Conservation (phyloP, 1,140 invertebrate species). For the Nylanderia fulva region DNA sequence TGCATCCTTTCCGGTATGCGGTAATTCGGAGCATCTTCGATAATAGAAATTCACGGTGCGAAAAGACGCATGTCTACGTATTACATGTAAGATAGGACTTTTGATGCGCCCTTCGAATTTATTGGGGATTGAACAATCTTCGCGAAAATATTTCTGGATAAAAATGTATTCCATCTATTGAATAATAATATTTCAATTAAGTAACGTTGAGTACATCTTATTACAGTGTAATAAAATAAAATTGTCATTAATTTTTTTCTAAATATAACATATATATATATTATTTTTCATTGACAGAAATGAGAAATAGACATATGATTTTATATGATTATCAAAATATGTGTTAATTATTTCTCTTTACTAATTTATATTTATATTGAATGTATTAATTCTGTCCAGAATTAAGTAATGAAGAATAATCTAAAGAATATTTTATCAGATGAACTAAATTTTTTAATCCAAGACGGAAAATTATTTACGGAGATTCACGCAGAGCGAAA, state of each 20-base stretch:
- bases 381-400: neutral
- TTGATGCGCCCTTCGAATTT: constrained; percentile 31
- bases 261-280: neutral
- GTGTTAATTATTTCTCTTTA: neutral
- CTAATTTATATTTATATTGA: neutral
- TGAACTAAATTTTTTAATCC: neutral
- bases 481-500: neutral
- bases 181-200: neutral
- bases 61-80: constrained; percentile 51
- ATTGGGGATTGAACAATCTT: constrained; percentile 23
- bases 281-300: neutral
- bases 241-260: neutral
- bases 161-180: neutral
- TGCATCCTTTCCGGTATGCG: constrained; percentile 69
- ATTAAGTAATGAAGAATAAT: neutral
- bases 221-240: neutral
- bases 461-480: neutral
- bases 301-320: neutral
- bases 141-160: neutral
- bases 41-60: constrained; percentile 71
- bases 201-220: neutral
- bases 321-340: neutral
- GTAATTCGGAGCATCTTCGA: constrained; percentile 68
- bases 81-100: constrained; percentile 33
- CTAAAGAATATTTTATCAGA: neutral